phyloP scores from a whole-genome alignment of 2,888 invertebrate species.

The Polylopha cassiicola region DNA sequence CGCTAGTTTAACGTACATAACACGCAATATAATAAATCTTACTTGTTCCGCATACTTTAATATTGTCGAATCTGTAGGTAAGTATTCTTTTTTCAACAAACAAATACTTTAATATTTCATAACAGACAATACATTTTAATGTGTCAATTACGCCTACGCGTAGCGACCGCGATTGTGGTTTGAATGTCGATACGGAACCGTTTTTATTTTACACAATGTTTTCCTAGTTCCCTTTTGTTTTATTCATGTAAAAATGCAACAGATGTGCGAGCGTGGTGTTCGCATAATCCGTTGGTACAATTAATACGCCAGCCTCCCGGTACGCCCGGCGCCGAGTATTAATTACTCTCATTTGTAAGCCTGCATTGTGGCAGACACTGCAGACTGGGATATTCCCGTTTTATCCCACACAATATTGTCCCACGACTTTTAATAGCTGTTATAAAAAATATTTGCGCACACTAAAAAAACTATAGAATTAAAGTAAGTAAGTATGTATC shows the following conservation, averaged over 20 bases:
- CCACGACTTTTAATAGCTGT: slow-evolving; percentile 7
- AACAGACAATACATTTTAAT: slow-evolving; percentile 30
- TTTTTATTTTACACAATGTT: slow-evolving; percentile 32
- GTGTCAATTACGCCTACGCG: slow-evolving; percentile 26
- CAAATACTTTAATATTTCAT: slow-evolving; percentile 25
- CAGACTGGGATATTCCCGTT: slow-evolving; percentile 15
- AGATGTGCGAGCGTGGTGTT: slow-evolving; percentile 20
- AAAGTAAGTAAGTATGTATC: too few relatives aligned
- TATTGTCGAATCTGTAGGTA: slow-evolving; percentile 6
- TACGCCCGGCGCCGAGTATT: slow-evolving; percentile 23
- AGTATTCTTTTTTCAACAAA: slow-evolving; percentile 11
- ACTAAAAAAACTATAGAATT: too few relatives aligned
- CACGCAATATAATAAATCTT: too few relatives aligned
- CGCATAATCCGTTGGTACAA: slow-evolving; percentile 17
- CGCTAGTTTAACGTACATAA: too few relatives aligned
- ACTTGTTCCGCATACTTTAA: too few relatives aligned
- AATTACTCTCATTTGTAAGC: slow-evolving; percentile 25
- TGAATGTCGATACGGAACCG: slow-evolving; percentile 29
- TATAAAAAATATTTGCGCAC: too few relatives aligned
- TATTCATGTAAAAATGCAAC: slow-evolving; percentile 18
- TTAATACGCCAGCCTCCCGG: slow-evolving; percentile 17
- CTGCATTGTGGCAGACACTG: slow-evolving; percentile 18
- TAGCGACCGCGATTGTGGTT: slow-evolving; percentile 27
- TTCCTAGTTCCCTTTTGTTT: slow-evolving; percentile 34
- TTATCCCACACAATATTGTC: slow-evolving; percentile 13